Evolutionary conservation across 2,888 invertebrate species (phyloP).

Genomic region (Cerceris ruficornis): DNA sequence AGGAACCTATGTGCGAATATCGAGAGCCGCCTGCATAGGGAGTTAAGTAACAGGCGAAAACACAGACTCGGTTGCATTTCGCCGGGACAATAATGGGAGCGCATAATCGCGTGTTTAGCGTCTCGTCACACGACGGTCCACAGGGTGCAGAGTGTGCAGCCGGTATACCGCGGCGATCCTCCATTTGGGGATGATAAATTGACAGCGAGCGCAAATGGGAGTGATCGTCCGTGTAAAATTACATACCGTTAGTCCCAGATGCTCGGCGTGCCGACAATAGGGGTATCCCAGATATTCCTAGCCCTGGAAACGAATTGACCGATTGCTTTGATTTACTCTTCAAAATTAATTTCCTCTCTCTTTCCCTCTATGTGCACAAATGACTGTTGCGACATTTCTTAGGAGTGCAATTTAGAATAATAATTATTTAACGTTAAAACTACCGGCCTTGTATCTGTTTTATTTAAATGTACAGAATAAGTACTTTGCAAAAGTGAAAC

Average conservation of each 20-base stretch:
- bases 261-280: slow-evolving; percentile 16
- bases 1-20: no score
- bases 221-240: slow-evolving; percentile 56
- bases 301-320: slow-evolving; percentile 3
- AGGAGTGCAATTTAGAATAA: no score
- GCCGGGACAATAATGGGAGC: slow-evolving; percentile 56
- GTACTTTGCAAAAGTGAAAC: no score
- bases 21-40: no score
- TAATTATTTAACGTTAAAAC: no score
- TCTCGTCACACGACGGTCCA: slow-evolving; percentile 49
- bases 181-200: slow-evolving; percentile 61
- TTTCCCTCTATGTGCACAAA: no score
- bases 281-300: neutral
- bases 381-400: no score
- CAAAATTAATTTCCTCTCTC: neutral
- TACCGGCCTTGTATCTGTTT: no score
- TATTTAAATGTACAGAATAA: no score
- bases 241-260: slow-evolving; percentile 36
- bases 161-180: slow-evolving; percentile 45
- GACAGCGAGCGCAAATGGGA: slow-evolving; percentile 56
- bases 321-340: neutral
- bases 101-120: slow-evolving; percentile 64
- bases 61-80: slow-evolving; percentile 24
- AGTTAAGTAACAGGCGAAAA: no score
- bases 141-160: slow-evolving; percentile 31